Evolutionary conservation across 2,888 invertebrate genomes (phyloP), one percentile per base, ranked within the genome.

Genomic region (Drosophila ustulata): DNA sequence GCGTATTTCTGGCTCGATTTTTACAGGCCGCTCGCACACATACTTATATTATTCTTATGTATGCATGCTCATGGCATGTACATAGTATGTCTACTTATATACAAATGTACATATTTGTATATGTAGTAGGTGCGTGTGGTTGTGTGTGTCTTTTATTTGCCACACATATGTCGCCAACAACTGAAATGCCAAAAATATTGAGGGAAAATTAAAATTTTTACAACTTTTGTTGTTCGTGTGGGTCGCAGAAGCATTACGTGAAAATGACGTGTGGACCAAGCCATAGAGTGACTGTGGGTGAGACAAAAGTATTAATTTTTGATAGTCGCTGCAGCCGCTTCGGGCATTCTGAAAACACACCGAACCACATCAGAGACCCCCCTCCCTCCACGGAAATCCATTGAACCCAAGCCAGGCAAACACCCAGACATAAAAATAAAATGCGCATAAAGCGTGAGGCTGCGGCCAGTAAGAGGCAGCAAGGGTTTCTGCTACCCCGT

Each of bases 261-360:
- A 79, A 85, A 85, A 85, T 86, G 57, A 78, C 86, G 70, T 66
- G 76, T 71, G 68, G 58, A 59, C 34, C 18, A 37, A 59, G 63
- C 55, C 13, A 9, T 13, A 0, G 46, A 39, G 53, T 9, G 37
- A 5, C 23, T 8, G 41, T 13, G 28, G 7, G 7, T 39, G 53
- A 86, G 82, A 87, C 80, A 87, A 85, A 87, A 88, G 88, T 89
- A 87, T 87, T 89, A 89, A 82, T 85, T 76, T 89, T 87, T 87
- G 86, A 87, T 87, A 77, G 86, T 85, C 86, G 70, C 61, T 68
- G 69, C 86, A 87, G 86, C 86, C 86, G 88, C 73, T 79, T 64
- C 58, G 78, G 62, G 64, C 68, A 61, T 53, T 50, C 46, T 34
- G 66, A 65, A 56, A 55, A 67, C 69, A 47, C 53, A 41, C n/a